Conservation (phyloP, 2,113 vertebrate species). For the Aptenodytes patagonicus region DNA sequence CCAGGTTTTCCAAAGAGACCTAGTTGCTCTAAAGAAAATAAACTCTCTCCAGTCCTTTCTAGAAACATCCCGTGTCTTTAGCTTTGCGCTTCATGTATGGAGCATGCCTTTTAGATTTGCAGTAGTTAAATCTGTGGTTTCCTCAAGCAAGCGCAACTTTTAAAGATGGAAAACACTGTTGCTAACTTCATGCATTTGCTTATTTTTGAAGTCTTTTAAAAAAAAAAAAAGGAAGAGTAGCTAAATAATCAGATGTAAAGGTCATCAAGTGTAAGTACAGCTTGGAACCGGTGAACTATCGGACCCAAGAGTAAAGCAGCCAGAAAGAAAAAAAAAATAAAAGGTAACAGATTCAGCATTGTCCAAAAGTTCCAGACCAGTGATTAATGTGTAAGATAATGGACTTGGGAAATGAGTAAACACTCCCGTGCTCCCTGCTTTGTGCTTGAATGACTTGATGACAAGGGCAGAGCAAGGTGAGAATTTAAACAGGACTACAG, state of each 20-base stretch:
- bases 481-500: constrained; percentile 94
- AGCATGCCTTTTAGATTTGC: neutral
- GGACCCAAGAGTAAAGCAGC: constrained; percentile 72
- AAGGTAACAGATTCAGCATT: constrained; percentile 93
- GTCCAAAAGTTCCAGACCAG: constrained; percentile 97
- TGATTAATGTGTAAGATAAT: constrained; percentile 99
- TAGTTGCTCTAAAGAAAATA: neutral
- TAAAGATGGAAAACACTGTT: neutral
- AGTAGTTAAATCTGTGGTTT: neutral
- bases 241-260: constrained; percentile 73
- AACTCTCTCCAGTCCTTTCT: neutral
- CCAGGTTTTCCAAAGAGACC: neutral
- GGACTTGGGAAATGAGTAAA: constrained; percentile 99
- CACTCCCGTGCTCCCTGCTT: constrained; percentile 99
- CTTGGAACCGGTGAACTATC: constrained; percentile 71
- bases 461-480: constrained; percentile 99
- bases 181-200: neutral
- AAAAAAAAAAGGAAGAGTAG: constrained; percentile 23
- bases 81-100: neutral
- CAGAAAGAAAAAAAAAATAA: constrained; percentile 51
- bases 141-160: neutral
- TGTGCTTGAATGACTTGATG: constrained; percentile 99
- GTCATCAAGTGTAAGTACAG: constrained; percentile 67
- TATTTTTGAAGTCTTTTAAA: neutral
- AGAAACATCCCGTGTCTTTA: neutral